These are phyloP conservation scores for Lepidochrysops patricia DNA, from an alignment of 2,888 invertebrate genomes.

Conservation along the genomic window DNA sequence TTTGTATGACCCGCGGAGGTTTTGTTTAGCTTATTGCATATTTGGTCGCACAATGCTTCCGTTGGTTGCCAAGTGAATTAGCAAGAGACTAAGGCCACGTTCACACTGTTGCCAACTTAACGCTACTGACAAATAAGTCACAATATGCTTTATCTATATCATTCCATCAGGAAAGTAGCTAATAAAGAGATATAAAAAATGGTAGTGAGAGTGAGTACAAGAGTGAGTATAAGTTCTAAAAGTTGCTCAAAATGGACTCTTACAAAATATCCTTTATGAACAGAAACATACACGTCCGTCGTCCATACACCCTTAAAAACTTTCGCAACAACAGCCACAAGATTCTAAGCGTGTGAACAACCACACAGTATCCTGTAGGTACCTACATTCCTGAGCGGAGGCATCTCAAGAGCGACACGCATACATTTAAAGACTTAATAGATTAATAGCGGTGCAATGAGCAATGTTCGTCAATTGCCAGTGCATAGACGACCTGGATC, in stretches of 20 bases:
- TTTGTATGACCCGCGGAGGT: slow-evolving; percentile 27
- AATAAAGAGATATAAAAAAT: no score
- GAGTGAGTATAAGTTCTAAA: no score
- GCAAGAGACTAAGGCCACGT: slow-evolving; percentile 17
- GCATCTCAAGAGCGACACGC: neutral
- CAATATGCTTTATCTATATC: neutral
- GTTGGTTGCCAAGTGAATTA: slow-evolving; percentile 23
- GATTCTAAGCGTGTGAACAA: no score
- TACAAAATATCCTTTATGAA: no score
- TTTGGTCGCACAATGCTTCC: slow-evolving; percentile 28
- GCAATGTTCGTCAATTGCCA: slow-evolving; percentile 21
- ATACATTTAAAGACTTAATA: slow-evolving; percentile 3
- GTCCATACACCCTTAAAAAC: no score
- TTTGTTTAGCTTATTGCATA: slow-evolving; percentile 29
- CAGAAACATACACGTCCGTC: no score
- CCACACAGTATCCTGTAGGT: neutral
- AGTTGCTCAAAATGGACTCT: no score
- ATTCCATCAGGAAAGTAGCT: no score
- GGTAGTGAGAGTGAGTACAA: no score
- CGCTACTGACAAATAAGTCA: neutral
- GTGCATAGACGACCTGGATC: slow-evolving; percentile 23
- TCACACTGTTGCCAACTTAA: slow-evolving; percentile 1
- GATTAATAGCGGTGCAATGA: slow-evolving; percentile 15
- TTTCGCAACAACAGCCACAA: no score
- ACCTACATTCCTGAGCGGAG: neutral